A percentile compares a stretch with the other conserved stretches of the same genome.
These are phyloP conservation scores for Nemurella pictetii DNA, from an alignment of 2,888 invertebrate genomes.

Conservation along the genomic window DNA sequence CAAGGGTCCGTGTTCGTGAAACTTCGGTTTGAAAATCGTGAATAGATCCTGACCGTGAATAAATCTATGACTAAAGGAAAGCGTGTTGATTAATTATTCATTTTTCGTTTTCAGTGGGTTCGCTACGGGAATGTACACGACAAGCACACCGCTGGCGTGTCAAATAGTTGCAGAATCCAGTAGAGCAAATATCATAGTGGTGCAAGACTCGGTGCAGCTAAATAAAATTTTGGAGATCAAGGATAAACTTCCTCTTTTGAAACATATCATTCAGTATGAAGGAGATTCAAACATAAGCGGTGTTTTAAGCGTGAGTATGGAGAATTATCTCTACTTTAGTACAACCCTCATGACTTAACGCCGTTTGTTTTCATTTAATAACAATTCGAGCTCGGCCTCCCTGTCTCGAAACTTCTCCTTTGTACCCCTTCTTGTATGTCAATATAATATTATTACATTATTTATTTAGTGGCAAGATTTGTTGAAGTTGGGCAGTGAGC, in stretches of 20 bases:
- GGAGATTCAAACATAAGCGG: conserved; percentile 61
- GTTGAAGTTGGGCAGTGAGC: conserved; percentile 70
- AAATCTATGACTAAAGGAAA: too few relatives aligned
- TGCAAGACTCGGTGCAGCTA: conserved; percentile 84
- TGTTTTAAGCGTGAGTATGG: conserved; percentile 58
- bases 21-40: too few relatives aligned
- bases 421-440: too few relatives aligned
- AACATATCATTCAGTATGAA: conserved; percentile 74
- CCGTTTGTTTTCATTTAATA: too few relatives aligned
- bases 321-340: too few relatives aligned
- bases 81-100: neutral
- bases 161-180: conserved; percentile 74
- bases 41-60: too few relatives aligned
- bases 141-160: conserved; percentile 86
- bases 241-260: conserved; percentile 70
- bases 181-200: conserved; percentile 82
- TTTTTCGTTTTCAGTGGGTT: conserved; percentile 64
- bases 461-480: conserved; percentile 75
- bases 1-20: too few relatives aligned
- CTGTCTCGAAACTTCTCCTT: too few relatives aligned
- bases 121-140: conserved; percentile 87
- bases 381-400: too few relatives aligned
- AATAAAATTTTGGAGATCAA: conserved; percentile 77
- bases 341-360: too few relatives aligned
- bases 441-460: conserved; percentile 25